These are phyloP conservation scores for Zapus hudsonius DNA, from an alignment of 2,113 vertebrate species.

Conservation along the genomic window DNA sequence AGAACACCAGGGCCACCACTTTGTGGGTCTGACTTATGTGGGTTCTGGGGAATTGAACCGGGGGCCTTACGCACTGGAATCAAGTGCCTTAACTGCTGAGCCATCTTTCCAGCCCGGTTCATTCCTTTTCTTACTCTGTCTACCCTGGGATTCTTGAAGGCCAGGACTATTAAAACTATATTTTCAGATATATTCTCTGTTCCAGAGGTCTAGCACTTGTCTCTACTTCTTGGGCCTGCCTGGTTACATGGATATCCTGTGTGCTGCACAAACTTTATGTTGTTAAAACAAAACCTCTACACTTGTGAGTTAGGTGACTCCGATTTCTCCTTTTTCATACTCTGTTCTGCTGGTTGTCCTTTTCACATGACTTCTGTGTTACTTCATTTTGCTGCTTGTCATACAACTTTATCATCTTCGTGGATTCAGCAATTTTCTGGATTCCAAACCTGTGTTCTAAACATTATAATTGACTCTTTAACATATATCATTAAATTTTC, in stretches of 20 bases:
- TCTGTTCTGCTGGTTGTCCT: not conserved
- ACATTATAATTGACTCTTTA: not conserved
- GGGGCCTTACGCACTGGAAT: too few species aligned
- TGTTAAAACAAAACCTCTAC: not conserved
- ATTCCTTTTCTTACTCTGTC: not conserved
- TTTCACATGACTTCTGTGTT: not conserved
- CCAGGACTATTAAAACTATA: not conserved
- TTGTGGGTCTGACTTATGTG: too few species aligned
- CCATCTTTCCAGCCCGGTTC: too few species aligned
- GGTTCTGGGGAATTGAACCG: too few species aligned
- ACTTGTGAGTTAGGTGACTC: too few species aligned
- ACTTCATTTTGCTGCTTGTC: not conserved
- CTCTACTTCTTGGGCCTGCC: not conserved
- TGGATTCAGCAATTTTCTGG: not conserved
- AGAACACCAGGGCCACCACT: too few species aligned
- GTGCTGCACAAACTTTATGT: not conserved
- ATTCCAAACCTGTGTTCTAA: not conserved
- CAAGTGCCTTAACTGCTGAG: too few species aligned
- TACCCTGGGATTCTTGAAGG: not conserved
- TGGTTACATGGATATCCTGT: not conserved
- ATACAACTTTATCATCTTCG: not conserved
- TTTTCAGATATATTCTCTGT: not conserved
- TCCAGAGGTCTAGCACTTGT: not conserved
- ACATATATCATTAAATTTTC: constrained; percentile 23
- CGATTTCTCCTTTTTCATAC: too few species aligned